Base-by-base conservation (phyloP, 1,140 invertebrate species). In the Scaptodrosophila lebanonensis region DNA sequence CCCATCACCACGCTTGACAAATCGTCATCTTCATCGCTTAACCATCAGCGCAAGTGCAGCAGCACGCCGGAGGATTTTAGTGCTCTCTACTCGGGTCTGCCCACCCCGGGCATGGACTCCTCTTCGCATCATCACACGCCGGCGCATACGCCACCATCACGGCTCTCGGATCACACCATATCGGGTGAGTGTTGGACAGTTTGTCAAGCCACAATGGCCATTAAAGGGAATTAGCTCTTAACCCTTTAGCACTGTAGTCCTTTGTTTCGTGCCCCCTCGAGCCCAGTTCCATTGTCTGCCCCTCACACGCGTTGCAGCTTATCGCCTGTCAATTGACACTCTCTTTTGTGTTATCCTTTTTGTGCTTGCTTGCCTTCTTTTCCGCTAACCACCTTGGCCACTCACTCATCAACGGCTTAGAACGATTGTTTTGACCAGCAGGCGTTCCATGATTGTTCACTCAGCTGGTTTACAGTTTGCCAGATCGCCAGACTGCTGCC, bases 61-160 rank as follows among this genome's bases (percentile, higher is more conserved):
- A 93, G 92, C 2, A 93, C 93, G 22, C 93, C 93, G 29, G 93
- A 94, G 85, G 94, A 95, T 84, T 95, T 95, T 85, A 91, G 92
- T 11, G 91, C 91, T 3, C 87, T 95, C 42, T 95, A 95, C 70
- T 90, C 89, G 16, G 89, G 91, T 38, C 59, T 89, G 52, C 87
- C 88, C 38, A 88, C 85, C 52, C 82, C 85, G 29, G 85, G 85
- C 56, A 85, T 87, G 66, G 85, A 87, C 54, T 79, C 86, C 15
- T 86, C 85, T 27, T 87, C 88, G 29, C 88, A 89, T 57, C 86
- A 79, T 71, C 88, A 93, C 86, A 86, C 92, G 75, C 87, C 92
- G 83, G 88, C 91, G 83, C 88, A 93, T 82, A 87, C 91, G 83
- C 77, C 91, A 86, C 85, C 91, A 73, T 83, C 86, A 25, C 69